Base-by-base conservation (phyloP, 1,140 invertebrate species). In the Drosophila santomea region DNA sequence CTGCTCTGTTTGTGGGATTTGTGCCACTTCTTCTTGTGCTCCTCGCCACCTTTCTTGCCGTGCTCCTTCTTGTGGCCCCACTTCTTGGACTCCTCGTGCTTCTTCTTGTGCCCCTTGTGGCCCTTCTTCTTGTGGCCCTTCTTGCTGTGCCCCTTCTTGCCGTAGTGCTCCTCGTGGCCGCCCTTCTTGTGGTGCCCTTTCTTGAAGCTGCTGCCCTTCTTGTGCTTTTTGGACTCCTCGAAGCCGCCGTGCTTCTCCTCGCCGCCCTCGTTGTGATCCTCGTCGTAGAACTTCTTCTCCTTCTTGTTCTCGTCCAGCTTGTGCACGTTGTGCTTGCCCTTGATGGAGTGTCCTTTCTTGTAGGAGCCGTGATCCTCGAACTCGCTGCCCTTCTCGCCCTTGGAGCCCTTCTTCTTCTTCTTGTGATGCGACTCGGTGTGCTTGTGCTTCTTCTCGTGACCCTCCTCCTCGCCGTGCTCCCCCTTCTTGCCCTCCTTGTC, bases 221-320 rank as follows among this genome's bases (percentile, higher is more conserved):
- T 95, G 71, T 94, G 95, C 38, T 94, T 94, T 67, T 96, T 95
- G 71, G 95, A 94, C 25, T 95, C 95, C 72, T 96, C 95, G 89
- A 95, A 95, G 69, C 94, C 93, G 0, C 95, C 96, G 78, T 96
- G 94, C 64, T 94, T 94, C 84, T 94, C 93, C 78, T 96, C 95
- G 64, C 96, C 94, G 3, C 96, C 96, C 12, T 95, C 95, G 71
- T 96, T 96, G 88, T 97, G 95, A 90, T 94, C 95, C 89, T 97
- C 96, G 59, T 97, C 96, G 85, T 97, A 97, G 92, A 96, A 97
- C 77, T 96, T 96, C 85, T 97, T 96, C 76, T 97, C 95, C 91
- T 96, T 97, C 74, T 96, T 95, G 80, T 95, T 96, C 91, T 97
- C 96, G 81, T 97, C 96, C 15, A 92, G 68, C 85, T 96, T 96